These are phyloP conservation scores for Otis tarda DNA, from an alignment of 2,113 vertebrate genomes.

Conservation along the genomic window DNA sequence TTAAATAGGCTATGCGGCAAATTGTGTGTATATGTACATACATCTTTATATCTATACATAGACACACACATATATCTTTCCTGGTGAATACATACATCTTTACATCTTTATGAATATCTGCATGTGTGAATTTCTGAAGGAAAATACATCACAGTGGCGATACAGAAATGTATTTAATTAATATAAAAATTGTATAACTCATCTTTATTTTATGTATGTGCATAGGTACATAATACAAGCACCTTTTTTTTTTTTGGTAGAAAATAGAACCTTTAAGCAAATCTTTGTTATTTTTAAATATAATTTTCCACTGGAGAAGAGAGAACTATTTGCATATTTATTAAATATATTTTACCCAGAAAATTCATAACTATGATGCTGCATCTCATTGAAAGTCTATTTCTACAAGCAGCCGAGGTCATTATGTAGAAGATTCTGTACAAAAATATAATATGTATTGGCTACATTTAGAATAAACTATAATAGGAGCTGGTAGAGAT, in stretches of 20 bases:
- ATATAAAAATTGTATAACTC: background rate
- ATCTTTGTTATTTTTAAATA: background rate
- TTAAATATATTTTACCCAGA: slow-evolving; percentile 5
- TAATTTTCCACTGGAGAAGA: background rate
- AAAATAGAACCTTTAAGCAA: background rate
- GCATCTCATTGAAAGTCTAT: slow-evolving; percentile 18
- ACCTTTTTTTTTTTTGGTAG: background rate
- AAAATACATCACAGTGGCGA: background rate
- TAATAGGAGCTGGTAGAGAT: slow-evolving; percentile 14
- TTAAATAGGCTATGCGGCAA: background rate
- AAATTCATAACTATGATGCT: background rate
- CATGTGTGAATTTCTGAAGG: background rate
- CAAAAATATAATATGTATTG: background rate
- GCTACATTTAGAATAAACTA: slow-evolving; percentile 25
- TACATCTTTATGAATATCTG: background rate
- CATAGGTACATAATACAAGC: background rate
- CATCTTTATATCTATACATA: background rate
- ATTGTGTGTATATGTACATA: background rate
- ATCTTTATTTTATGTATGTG: background rate
- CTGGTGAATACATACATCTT: background rate
- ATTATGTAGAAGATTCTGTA: slow-evolving; percentile 43
- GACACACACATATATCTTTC: background rate
- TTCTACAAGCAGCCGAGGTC: background rate
- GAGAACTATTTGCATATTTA: slow-evolving; percentile 19
- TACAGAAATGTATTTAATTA: background rate